A percentile compares a stretch with the other conserved stretches of the same genome.
These are phyloP conservation scores for Xestia xanthographa DNA, from an alignment of 2,888 invertebrate species.

Conservation along the genomic window DNA sequence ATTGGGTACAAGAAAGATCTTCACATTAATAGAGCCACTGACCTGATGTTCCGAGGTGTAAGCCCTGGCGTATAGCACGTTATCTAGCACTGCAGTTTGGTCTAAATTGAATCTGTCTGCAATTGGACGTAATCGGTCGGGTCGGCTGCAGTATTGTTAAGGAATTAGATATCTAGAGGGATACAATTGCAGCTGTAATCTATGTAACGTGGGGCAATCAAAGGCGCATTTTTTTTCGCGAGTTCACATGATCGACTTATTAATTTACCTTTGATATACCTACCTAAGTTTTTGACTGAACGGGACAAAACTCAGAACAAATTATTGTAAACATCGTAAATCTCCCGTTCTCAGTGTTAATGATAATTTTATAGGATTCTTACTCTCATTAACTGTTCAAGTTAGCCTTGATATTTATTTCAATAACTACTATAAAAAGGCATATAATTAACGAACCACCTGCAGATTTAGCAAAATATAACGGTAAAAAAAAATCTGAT, in stretches of 20 bases:
- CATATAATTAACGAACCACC: too few species aligned
- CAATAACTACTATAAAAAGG: neutral
- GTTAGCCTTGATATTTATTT: conserved; percentile 2
- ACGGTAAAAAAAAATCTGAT: too few species aligned
- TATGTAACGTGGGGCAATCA: neutral
- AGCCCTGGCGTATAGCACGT: conserved; percentile 95
- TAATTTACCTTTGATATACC: too few species aligned
- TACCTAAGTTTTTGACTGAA: too few species aligned
- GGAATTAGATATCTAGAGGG: conserved; percentile 36
- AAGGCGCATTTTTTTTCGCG: neutral
- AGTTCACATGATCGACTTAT: neutral
- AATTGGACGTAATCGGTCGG: conserved; percentile 93
- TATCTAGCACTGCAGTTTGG: conserved; percentile 93
- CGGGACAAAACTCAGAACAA: too few species aligned
- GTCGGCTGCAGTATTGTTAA: conserved; percentile 89
- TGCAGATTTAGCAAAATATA: too few species aligned
- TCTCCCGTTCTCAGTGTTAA: too few species aligned
- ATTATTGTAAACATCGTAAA: too few species aligned
- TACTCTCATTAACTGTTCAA: neutral
- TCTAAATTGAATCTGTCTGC: conserved; percentile 94
- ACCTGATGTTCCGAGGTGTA: conserved; percentile 95
- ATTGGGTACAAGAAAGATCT: neutral
- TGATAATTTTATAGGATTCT: neutral
- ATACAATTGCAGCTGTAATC: conserved; percentile 19
- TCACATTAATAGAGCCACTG: conserved; percentile 20